Base-by-base conservation (phyloP, 2,797 vertebrate species). In the Neomorphus geoffroyi region DNA sequence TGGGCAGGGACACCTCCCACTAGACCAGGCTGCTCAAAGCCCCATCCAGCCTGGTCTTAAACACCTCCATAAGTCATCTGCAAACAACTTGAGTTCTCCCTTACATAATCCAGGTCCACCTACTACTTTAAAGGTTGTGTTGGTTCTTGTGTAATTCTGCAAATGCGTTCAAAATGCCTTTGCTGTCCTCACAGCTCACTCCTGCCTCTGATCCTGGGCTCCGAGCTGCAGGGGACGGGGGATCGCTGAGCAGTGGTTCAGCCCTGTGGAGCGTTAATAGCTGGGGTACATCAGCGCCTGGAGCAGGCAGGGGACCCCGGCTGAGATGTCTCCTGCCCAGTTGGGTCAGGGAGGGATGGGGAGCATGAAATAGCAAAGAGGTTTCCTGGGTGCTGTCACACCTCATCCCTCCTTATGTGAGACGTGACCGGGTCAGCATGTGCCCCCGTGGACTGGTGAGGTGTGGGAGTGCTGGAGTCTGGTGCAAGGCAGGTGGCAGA, bases 161-260 rank as follows among this genome's bases (percentile, higher is more conserved):
- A 33, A 78, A 54, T 60, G 30, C 0, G 2, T 9, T 30, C 43
- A 58, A 61, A 50, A 8, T 2, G 28, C 24, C 28, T 77, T 83
- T 70, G 35, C 56, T 30, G 9, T 19, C 15, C 1, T 7, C 16
- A 18, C 27, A 17, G 10, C 33, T 13, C 2, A 10, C 45, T 60
- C 22, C 27, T 32, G 7, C 51, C 65, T 46, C 35, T 37, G 61
- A 23, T 23, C 15, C 66, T 26, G 45, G 58, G 32, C 62, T 56
- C 18, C 0, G 18, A 13, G 33, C 21, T n/a, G 7, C 3, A 24
- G 7, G 27, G 60, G 30, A 21, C 1, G 1, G 39, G 22, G 1
- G 7, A 8, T 12, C 10, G 24, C 16, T 17, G 41, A 56, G 50
- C 35, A 10, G 43, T 9, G 37, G 53, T 8, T 15, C n/a, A 7